These are phyloP conservation scores for Rhynchotus rufescens DNA, from an alignment of 2,797 vertebrate genomes.

Conservation along the genomic window DNA sequence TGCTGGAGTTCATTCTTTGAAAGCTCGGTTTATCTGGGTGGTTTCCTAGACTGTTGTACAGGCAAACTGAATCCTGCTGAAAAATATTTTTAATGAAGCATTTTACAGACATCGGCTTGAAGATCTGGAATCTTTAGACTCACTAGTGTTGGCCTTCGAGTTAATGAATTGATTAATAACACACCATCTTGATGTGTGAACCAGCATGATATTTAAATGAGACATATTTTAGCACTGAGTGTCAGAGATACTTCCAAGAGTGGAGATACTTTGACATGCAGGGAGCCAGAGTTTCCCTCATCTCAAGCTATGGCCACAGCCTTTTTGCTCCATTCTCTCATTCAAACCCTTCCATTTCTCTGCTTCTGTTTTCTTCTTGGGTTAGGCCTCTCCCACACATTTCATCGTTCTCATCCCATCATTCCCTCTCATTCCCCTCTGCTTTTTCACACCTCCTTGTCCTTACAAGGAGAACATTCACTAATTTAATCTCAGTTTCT, in stretches of 20 bases:
- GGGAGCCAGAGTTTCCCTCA: neutral
- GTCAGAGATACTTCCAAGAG: neutral
- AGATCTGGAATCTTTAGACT: neutral
- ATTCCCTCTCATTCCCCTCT: rapidly evolving
- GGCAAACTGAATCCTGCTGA: neutral
- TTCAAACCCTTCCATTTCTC: neutral
- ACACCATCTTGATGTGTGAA: neutral
- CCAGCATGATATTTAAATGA: neutral
- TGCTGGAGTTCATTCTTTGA: neutral
- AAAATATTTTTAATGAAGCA: neutral
- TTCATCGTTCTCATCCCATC: neutral
- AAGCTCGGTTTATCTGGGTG: neutral
- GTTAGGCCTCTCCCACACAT: neutral
- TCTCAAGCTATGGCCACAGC: neutral
- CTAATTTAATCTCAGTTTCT: neutral
- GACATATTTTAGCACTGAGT: neutral
- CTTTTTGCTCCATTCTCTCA: neutral
- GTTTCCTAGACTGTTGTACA: neutral
- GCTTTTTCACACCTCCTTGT: neutral
- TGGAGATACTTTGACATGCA: neutral
- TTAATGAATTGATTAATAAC: neutral
- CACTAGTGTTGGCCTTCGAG: neutral
- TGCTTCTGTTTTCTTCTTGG: neutral
- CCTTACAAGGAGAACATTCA: neutral
- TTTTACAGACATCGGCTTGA: rapidly evolving